phyloP scores from a whole-genome alignment of 2,888 invertebrate species.

The Endotricha flammealis region DNA sequence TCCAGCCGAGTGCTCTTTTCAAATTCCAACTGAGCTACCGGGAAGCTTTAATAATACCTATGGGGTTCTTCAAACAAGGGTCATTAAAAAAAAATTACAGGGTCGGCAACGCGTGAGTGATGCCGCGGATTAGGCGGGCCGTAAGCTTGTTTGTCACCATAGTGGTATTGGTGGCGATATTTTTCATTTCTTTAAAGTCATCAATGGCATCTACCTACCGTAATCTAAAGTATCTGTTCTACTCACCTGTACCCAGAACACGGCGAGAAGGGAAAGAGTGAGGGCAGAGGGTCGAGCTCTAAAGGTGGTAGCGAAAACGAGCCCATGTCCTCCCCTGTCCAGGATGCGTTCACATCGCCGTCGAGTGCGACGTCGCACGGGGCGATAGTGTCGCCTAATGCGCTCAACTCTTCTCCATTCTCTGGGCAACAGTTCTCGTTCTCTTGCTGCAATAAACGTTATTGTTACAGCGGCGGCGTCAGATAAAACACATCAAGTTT shows the following conservation, averaged over 20 bases:
- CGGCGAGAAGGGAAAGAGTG: slow-evolving; percentile 91
- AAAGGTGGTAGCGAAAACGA: slow-evolving; percentile 89
- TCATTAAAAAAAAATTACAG: too few relatives aligned
- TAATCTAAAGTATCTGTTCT: slow-evolving; percentile 5
- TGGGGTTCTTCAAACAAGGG: too few relatives aligned
- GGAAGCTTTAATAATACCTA: too few relatives aligned
- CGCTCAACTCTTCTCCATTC: slow-evolving; percentile 61
- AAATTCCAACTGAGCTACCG: too few relatives aligned
- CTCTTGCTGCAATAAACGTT: slow-evolving; percentile 55
- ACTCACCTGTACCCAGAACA: slow-evolving; percentile 88
- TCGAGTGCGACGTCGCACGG: slow-evolving; percentile 52
- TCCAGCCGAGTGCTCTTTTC: too few relatives aligned
- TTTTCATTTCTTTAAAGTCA: slow-evolving; percentile 9
- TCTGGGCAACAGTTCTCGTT: slow-evolving; percentile 67
- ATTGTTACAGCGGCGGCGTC: too few relatives aligned
- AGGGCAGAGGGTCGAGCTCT: slow-evolving; percentile 92
- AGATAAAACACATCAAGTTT: too few relatives aligned
- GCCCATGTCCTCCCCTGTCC: slow-evolving; percentile 88
- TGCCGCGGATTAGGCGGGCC: too few relatives aligned
- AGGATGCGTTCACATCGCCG: slow-evolving; percentile 68
- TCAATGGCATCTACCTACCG: slow-evolving; percentile 8
- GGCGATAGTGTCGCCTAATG: slow-evolving; percentile 50
- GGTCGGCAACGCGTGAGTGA: too few relatives aligned
- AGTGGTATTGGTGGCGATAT: too few relatives aligned
- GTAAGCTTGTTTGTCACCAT: too few relatives aligned